phyloP scores from a whole-genome alignment of 1,140 invertebrate species.

The Lepidurus packardi region DNA sequence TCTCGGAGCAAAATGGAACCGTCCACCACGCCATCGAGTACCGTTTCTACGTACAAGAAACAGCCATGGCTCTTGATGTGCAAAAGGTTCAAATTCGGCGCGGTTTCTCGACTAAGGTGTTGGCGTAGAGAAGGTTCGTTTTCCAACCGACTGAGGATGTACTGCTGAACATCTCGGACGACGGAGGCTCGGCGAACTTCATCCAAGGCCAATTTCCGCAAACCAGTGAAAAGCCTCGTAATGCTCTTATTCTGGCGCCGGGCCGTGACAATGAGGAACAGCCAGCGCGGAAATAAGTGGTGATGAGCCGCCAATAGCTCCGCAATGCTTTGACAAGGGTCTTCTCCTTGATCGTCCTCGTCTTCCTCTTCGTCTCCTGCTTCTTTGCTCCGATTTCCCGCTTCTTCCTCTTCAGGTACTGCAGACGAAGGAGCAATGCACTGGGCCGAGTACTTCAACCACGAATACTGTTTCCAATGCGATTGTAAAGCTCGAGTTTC shows the following conservation, averaged over 20 bases:
- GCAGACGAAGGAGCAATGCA: slow-evolving; percentile 6
- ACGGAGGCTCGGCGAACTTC: slow-evolving; percentile 60
- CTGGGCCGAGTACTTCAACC: slow-evolving; percentile 17
- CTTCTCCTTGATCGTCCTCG: slow-evolving; percentile 35
- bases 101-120: slow-evolving; percentile 75
- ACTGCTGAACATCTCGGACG: slow-evolving; percentile 84
- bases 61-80: slow-evolving; percentile 96
- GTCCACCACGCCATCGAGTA: slow-evolving; percentile 85
- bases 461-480: slow-evolving; percentile 38
- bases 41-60: slow-evolving; percentile 87
- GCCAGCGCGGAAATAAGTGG: slow-evolving; percentile 87
- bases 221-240: slow-evolving; percentile 86
- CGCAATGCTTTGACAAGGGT: slow-evolving; percentile 62
- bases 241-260: slow-evolving; percentile 71
- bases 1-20: slow-evolving; percentile 83
- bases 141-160: slow-evolving; percentile 84
- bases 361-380: background rate
- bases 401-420: slow-evolving; percentile 27
- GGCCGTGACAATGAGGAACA: slow-evolving; percentile 83
- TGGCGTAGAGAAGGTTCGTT: slow-evolving; percentile 70
- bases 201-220: slow-evolving; percentile 85
- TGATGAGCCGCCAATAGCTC: slow-evolving; percentile 82
- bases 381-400: background rate
- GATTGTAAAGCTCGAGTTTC: slow-evolving; percentile 51
- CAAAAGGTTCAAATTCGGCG: slow-evolving; percentile 89